phyloP scores from a whole-genome alignment of 2,888 invertebrate species.

The Plebejus melissa region DNA sequence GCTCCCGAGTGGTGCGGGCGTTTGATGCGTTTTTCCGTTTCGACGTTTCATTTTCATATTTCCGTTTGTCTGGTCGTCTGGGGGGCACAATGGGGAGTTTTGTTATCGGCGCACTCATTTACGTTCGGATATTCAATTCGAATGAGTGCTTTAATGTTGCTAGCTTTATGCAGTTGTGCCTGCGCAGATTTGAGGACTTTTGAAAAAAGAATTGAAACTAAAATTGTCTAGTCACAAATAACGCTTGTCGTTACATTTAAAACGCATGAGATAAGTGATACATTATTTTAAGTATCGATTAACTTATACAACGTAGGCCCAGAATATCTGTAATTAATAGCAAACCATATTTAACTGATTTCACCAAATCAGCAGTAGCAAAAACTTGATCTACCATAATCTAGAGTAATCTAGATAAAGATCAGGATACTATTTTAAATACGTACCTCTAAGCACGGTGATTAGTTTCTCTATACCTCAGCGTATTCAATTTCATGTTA shows the following conservation, averaged over 20 bases:
- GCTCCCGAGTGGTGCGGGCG: conserved; percentile 57
- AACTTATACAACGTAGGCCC: not conserved
- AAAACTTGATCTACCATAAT: not conserved
- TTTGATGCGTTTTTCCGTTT: conserved; percentile 74
- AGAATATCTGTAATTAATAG: not conserved
- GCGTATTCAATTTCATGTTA: conserved; percentile 17
- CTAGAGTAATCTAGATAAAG: conserved; percentile 15
- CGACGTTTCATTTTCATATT: conserved; percentile 76
- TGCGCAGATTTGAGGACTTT: conserved; percentile 2
- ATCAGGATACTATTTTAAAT: conserved; percentile 28
- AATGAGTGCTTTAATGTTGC: conserved; percentile 50
- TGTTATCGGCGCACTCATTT: conserved; percentile 48
- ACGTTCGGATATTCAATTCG: conserved; percentile 58
- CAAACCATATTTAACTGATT: not conserved
- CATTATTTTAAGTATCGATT: no score
- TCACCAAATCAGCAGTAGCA: not conserved
- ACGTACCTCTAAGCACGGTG: conserved; percentile 11
- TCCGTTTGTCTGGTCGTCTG: conserved; percentile 70
- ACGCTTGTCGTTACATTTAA: not conserved
- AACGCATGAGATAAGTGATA: not conserved
- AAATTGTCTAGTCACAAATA: not conserved
- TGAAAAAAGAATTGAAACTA: not conserved
- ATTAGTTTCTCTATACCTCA: conserved; percentile 17
- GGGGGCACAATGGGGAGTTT: conserved; percentile 56
- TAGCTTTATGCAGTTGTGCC: conserved; percentile 17